Evolutionary conservation across 2,888 invertebrate species (phyloP).

Genomic region (Craniophora ligustri): DNA sequence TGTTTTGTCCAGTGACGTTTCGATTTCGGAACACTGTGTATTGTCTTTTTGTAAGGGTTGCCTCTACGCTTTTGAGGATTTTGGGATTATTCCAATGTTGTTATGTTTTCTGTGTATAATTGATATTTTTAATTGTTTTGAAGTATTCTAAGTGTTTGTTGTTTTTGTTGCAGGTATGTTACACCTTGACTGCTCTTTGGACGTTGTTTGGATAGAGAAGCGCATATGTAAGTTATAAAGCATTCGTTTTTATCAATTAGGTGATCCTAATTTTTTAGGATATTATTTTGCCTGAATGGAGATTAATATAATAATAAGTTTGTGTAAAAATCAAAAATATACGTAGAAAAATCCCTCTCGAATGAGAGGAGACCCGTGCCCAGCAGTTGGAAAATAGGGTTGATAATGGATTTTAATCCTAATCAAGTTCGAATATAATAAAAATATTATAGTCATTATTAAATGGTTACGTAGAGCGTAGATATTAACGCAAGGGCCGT

Average conservation of each 20-base stretch:
- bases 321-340: too few relatives aligned
- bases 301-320: too few relatives aligned
- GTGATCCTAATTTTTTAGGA: background rate
- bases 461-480: constrained; percentile 24
- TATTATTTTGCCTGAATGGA: too few relatives aligned
- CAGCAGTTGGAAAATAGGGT: background rate
- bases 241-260: constrained; percentile 11
- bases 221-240: constrained; percentile 16
- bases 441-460: background rate
- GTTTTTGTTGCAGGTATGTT: constrained; percentile 48
- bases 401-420: too few relatives aligned
- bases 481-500: constrained; percentile 18
- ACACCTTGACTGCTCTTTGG: background rate
- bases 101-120: constrained; percentile 22
- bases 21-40: constrained; percentile 64
- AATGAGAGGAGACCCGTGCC: background rate
- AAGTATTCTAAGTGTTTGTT: constrained; percentile 19
- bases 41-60: constrained; percentile 54
- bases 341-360: too few relatives aligned
- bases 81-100: constrained; percentile 37
- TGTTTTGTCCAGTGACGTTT: constrained; percentile 65
- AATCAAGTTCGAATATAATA: background rate
- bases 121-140: constrained; percentile 33
- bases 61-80: constrained; percentile 45
- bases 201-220: background rate